phyloP scores from a whole-genome alignment of 2,888 invertebrate species.

The Cenopis cana region DNA sequence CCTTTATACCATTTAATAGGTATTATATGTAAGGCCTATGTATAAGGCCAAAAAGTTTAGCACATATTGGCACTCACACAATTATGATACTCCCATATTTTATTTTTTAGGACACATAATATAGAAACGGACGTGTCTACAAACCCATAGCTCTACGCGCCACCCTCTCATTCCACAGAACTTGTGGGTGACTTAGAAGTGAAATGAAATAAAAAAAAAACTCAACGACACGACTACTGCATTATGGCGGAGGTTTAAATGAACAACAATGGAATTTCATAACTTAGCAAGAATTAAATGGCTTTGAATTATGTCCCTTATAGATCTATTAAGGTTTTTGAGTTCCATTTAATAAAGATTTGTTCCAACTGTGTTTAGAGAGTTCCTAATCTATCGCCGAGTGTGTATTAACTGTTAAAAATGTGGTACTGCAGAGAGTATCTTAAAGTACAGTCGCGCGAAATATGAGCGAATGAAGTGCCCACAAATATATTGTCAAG shows the following conservation, averaged over 20 bases:
- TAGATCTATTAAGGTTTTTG: background rate
- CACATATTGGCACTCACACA: no score
- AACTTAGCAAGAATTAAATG: conserved; percentile 24
- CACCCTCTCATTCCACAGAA: conserved; percentile 42
- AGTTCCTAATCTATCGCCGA: background rate
- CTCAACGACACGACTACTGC: conserved; percentile 44
- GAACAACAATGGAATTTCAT: conserved; percentile 39
- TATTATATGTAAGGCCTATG: no score
- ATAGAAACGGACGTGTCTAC: conserved; percentile 12
- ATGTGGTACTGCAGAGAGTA: background rate
- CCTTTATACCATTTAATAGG: no score
- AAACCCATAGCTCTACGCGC: conserved; percentile 23
- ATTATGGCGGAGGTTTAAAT: conserved; percentile 39
- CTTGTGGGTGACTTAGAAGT: conserved; percentile 43
- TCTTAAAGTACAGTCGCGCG: no score
- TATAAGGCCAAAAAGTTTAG: no score
- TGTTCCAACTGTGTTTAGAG: background rate
- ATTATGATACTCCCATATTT: no score
- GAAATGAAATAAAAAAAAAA: conserved; percentile 35
- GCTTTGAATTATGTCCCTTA: conserved; percentile 2
- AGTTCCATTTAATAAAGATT: background rate
- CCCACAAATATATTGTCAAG: no score
- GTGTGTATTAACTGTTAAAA: background rate
- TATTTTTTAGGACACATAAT: background rate
- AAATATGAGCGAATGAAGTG: no score